These are phyloP conservation scores for Pseudomyrmex cubaensis DNA, from an alignment of 1,140 invertebrate species.

Conservation along the genomic window DNA sequence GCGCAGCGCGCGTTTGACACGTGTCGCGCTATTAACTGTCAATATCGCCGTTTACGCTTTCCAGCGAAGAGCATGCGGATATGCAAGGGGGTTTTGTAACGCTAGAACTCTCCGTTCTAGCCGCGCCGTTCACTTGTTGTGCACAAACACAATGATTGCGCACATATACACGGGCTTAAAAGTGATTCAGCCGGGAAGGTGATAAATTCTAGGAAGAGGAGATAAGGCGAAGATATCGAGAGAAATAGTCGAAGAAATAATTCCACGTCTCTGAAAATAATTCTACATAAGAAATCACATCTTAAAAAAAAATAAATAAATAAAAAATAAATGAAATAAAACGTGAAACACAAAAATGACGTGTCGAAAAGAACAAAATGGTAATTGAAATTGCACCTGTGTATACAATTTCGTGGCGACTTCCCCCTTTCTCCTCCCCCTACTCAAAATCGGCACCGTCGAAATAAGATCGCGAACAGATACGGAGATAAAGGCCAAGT, in stretches of 20 bases:
- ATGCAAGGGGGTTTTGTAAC: background rate
- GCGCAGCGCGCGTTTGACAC: background rate
- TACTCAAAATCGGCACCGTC: background rate
- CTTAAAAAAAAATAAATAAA: no score
- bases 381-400: background rate
- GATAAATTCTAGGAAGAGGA: background rate
- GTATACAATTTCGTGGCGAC: background rate
- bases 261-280: no score
- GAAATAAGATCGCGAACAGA: background rate
- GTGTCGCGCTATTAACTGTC: constrained; percentile 28
- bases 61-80: constrained; percentile 22
- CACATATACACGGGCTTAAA: background rate
- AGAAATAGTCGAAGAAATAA: no score
- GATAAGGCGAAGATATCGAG: background rate
- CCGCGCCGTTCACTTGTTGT: constrained; percentile 20
- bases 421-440: no score
- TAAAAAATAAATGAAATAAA: no score
- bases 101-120: background rate
- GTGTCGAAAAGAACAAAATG: no score
- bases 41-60: constrained; percentile 32
- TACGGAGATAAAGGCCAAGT: constrained; percentile 2
- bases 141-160: background rate
- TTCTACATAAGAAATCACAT: no score
- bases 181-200: constrained; percentile 6
- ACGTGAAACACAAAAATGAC: no score